A percentile compares a stretch with the other conserved stretches of the same genome.
phyloP scores from a whole-genome alignment of 2,113 vertebrate species.

The Henicopernis longicauda region DNA sequence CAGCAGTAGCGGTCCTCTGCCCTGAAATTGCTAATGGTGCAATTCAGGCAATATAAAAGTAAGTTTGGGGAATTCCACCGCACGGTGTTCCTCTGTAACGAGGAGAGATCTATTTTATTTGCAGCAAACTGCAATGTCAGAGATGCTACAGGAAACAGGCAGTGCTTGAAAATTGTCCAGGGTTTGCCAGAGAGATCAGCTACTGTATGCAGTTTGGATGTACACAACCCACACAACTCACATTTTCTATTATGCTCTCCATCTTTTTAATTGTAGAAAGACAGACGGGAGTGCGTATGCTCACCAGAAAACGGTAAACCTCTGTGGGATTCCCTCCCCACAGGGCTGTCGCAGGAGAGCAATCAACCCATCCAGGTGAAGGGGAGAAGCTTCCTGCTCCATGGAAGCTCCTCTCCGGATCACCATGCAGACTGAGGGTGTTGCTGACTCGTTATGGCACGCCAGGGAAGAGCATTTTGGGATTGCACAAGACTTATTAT shows the following conservation, averaged over 20 bases:
- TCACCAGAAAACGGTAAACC: background rate
- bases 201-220: background rate
- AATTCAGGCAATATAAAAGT: background rate
- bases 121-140: background rate
- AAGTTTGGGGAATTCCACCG: background rate
- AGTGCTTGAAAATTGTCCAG: background rate
- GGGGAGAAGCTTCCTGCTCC: background rate
- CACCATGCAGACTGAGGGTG: too few relatives aligned
- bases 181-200: background rate
- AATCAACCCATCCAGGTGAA: too few relatives aligned
- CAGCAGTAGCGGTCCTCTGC: background rate
- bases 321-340: background rate
- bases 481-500: too few relatives aligned
- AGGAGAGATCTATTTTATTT: background rate
- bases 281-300: background rate
- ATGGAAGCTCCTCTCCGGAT: too few relatives aligned
- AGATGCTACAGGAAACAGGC: background rate
- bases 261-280: background rate
- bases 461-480: background rate
- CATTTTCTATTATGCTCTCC: background rate
- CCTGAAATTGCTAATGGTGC: background rate
- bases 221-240: background rate
- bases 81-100: background rate
- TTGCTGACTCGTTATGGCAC: too few relatives aligned
- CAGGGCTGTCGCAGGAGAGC: background rate